Evolutionary conservation across 2,797 vertebrate genomes (phyloP), one percentile per base, ranked within the genome.

Genomic region (Chaenodraco wilsoni): DNA sequence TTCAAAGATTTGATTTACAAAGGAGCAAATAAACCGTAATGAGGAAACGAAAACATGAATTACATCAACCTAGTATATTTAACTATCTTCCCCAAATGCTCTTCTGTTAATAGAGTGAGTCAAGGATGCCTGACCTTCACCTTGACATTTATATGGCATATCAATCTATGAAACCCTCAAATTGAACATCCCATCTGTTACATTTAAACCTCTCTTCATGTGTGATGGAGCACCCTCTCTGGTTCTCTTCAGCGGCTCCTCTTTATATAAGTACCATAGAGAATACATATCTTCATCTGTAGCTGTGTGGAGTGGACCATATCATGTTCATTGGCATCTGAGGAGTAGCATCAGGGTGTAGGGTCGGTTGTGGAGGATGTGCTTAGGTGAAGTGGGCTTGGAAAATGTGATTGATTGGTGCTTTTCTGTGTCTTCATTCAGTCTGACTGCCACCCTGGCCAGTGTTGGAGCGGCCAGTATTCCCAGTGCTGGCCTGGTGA

Each of bases 401-500:
- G 51, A 58, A 33, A 52, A 31, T 70, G 62, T 83, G 69, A 66
- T n/a, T 21, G 31, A 79, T 11, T 72, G 23, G 40, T 23, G 7
- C 45, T 84, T 59, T 64, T 40, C 49, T 63, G 40, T 81, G 52
- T 82, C 1, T 84, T 65, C 43, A 33, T 72, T 9, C 73, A 99
- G 98, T 88, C 91, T 99, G 86, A 99, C 98, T 0, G 98, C 98
- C 59, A 99, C 98, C 2, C 92, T 99, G 83, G 98, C 98, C 19
- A 99, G 98, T 33, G 95, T 99, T 0, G 98, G 98, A 70, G 98
- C 98, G 2, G 98, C 98, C 88, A 99, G 98, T 89, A 99, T 99
- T 87, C 98, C 98, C 87, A 99, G 98, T 37, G 98, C 98, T 0
- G 98, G 98, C 5, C 91, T 99, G 66, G 98, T 99, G 85, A 99